These are phyloP conservation scores for Fissipunctia ypsillon DNA, from an alignment of 2,888 invertebrate species.

Conservation along the genomic window DNA sequence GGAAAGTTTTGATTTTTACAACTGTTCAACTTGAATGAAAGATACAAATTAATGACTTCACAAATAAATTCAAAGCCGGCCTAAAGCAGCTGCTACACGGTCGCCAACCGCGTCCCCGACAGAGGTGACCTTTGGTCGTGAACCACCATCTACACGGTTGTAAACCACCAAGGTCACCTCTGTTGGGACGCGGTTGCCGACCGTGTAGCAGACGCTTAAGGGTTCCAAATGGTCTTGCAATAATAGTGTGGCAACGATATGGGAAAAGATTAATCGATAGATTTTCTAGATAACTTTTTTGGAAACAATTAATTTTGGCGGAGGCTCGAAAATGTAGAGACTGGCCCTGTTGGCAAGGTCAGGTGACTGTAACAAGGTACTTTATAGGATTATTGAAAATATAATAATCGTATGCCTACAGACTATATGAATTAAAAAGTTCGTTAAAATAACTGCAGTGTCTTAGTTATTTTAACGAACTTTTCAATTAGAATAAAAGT, in stretches of 20 bases:
- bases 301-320: background rate
- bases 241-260: conserved; percentile 27
- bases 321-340: conserved; percentile 5
- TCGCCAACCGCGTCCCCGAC: no score
- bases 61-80: background rate
- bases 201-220: no score
- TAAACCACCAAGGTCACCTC: no score
- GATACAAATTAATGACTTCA: conserved; percentile 4
- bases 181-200: no score
- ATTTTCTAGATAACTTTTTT: conserved; percentile 14
- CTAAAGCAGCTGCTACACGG: no score
- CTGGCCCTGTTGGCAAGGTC: background rate
- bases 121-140: no score
- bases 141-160: no score
- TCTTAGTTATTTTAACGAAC: no score
- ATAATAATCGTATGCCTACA: background rate
- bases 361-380: conserved; percentile 2
- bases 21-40: background rate
- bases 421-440: background rate
- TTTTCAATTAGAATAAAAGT: conserved; percentile 2
- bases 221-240: background rate
- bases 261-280: conserved; percentile 31
- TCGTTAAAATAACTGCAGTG: background rate
- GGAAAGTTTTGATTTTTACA: background rate
- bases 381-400: background rate